A percentile compares a stretch with the other conserved stretches of the same genome.
Conservation (phyloP, 2,797 vertebrate species). For the Taeniopygia guttata region DNA sequence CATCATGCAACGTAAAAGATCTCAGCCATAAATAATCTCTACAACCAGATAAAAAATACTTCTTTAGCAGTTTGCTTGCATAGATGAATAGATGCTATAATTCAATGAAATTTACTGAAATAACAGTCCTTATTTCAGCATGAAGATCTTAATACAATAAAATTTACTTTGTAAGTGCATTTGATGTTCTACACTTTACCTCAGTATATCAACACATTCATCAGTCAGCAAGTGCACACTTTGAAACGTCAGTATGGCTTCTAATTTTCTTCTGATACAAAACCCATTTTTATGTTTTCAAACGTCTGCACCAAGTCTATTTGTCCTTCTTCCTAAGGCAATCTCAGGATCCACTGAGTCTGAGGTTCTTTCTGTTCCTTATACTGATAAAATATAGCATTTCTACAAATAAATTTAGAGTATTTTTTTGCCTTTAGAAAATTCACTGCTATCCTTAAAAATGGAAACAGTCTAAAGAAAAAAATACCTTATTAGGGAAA, state of each 20-base stretch:
- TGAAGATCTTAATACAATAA: not conserved
- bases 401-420: not conserved
- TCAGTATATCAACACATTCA: not conserved
- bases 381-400: not conserved
- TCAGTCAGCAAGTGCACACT: not conserved
- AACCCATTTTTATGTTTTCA: not conserved
- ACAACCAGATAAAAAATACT: not conserved
- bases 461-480: not conserved
- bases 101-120: not conserved
- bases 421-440: not conserved
- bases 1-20: not conserved
- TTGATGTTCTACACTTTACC: not conserved
- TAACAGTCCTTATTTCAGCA: not conserved
- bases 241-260: not conserved
- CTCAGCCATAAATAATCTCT: not conserved
- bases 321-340: not conserved
- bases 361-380: not conserved
- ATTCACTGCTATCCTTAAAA: not conserved
- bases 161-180: not conserved
- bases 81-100: not conserved
- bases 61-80: not conserved
- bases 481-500: slow-evolving; percentile 8
- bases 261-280: not conserved
- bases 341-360: not conserved
- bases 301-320: not conserved